Evolutionary conservation across 1,140 invertebrate genomes (phyloP).

Genomic region (Brachystomella parvula): DNA sequence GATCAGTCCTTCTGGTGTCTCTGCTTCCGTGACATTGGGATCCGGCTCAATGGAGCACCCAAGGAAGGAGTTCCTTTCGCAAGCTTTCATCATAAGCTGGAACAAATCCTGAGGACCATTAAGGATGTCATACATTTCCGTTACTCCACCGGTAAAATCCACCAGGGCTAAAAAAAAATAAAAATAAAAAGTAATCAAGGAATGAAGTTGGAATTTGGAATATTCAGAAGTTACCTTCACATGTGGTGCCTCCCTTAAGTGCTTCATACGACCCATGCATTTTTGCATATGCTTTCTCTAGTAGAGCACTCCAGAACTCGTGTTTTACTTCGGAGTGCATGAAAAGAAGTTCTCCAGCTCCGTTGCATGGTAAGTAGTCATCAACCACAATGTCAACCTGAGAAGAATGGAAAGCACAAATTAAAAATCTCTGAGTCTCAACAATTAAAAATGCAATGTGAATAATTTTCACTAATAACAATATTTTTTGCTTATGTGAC

Average conservation of each 20-base stretch:
- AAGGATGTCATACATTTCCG: slow-evolving; percentile 20
- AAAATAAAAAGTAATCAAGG: not conserved
- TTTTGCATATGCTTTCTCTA: slow-evolving; percentile 98
- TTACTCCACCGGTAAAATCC: slow-evolving; percentile 87
- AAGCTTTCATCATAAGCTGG: slow-evolving; percentile 81
- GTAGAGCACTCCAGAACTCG: slow-evolving; percentile 93
- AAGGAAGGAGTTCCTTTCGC: slow-evolving; percentile 65
- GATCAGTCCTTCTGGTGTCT: slow-evolving; percentile 51
- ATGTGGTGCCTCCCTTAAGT: slow-evolving; percentile 90
- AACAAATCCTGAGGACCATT: slow-evolving; percentile 77
- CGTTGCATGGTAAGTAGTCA: slow-evolving; percentile 77
- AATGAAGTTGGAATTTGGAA: not conserved
- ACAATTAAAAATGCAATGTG: not conserved
- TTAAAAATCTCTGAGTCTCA: slow-evolving; percentile 48
- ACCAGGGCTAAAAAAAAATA: slow-evolving; percentile 77
- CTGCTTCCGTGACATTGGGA: slow-evolving; percentile 47
- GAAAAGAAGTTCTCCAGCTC: slow-evolving; percentile 74
- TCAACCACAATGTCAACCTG: slow-evolving; percentile 78
- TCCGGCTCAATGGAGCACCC: slow-evolving; percentile 58
- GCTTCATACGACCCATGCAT: slow-evolving; percentile 94
- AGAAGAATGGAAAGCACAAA: not conserved
- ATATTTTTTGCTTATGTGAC: too few species aligned
- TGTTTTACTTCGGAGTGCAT: slow-evolving; percentile 83
- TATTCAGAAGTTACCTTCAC: slow-evolving; percentile 54
- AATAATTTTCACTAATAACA: too few species aligned